phyloP scores from a whole-genome alignment of 2,113 vertebrate species.

The Sitta europaea region DNA sequence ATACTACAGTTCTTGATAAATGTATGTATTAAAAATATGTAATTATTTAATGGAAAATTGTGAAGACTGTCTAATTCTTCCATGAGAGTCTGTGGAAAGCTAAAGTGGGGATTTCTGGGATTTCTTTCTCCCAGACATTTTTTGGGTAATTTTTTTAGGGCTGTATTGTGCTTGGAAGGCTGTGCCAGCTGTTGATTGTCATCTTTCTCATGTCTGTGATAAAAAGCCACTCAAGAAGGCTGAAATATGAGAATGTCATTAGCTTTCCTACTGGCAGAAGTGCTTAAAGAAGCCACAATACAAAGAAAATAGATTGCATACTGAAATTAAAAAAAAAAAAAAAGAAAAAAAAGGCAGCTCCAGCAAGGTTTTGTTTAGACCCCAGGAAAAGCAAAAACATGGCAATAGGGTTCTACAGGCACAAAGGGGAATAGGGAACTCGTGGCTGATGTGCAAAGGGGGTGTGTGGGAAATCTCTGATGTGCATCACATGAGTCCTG shows the following conservation, averaged over 20 bases:
- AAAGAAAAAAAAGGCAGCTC: not conserved
- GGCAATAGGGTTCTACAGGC: not conserved
- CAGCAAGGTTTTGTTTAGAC: not conserved
- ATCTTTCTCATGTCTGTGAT: slow-evolving; percentile 50
- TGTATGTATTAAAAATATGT: not conserved
- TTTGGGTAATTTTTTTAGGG: not conserved
- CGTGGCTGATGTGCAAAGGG: not conserved
- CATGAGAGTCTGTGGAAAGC: not conserved
- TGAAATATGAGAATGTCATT: slow-evolving; percentile 54
- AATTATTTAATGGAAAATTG: slow-evolving; percentile 15
- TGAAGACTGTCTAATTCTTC: not conserved
- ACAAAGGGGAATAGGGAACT: not conserved
- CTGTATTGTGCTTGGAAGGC: not conserved
- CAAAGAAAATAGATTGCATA: slow-evolving; percentile 26
- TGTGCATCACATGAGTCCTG: not conserved
- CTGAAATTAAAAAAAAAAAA: not conserved
- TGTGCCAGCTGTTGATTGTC: slow-evolving; percentile 58
- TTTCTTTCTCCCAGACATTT: not conserved
- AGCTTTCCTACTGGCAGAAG: slow-evolving; percentile 31
- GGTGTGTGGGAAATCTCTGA: not conserved
- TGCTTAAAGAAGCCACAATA: slow-evolving; percentile 31
- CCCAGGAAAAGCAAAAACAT: not conserved
- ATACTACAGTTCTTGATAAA: not conserved
- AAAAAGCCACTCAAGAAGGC: slow-evolving; percentile 56
- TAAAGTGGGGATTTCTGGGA: not conserved